phyloP scores from a whole-genome alignment of 2,113 vertebrate species.

The Gavialis gangeticus region DNA sequence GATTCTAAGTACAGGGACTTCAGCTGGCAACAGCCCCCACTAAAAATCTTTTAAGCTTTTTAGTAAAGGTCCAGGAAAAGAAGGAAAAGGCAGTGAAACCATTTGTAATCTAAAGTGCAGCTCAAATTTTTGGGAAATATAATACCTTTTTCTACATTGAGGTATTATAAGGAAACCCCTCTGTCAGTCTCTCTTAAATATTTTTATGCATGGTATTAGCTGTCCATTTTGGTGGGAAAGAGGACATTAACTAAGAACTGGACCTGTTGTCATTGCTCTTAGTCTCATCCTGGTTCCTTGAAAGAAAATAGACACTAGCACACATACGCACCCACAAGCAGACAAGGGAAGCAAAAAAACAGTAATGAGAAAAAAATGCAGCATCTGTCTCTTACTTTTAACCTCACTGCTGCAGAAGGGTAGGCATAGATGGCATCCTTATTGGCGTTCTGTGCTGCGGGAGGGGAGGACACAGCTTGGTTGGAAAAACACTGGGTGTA shows the following conservation, averaged over 20 bases:
- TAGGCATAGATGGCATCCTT: neutral
- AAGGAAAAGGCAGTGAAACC: neutral
- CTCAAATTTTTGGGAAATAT: neutral
- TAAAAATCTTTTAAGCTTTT: slow-evolving; percentile 40
- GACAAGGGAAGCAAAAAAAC: no score
- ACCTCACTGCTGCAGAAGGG: neutral
- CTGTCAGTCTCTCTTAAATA: neutral
- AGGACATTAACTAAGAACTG: neutral
- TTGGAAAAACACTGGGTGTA: no score
- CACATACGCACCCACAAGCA: neutral
- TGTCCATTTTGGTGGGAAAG: neutral
- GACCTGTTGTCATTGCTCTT: neutral
- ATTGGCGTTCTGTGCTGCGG: no score
- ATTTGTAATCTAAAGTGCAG: neutral
- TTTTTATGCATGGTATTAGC: neutral
- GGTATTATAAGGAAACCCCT: neutral
- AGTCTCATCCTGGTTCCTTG: neutral
- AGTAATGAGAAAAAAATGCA: neutral
- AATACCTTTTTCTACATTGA: neutral
- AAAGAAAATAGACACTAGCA: neutral
- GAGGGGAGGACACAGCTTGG: no score
- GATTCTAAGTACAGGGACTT: slow-evolving; percentile 6
- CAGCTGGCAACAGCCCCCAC: slow-evolving; percentile 29
- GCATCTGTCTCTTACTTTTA: neutral
- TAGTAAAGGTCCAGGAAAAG: slow-evolving; percentile 1